Evolutionary conservation across 2,888 invertebrate species (phyloP).

Genomic region (Ecdyonurus torrentis): DNA sequence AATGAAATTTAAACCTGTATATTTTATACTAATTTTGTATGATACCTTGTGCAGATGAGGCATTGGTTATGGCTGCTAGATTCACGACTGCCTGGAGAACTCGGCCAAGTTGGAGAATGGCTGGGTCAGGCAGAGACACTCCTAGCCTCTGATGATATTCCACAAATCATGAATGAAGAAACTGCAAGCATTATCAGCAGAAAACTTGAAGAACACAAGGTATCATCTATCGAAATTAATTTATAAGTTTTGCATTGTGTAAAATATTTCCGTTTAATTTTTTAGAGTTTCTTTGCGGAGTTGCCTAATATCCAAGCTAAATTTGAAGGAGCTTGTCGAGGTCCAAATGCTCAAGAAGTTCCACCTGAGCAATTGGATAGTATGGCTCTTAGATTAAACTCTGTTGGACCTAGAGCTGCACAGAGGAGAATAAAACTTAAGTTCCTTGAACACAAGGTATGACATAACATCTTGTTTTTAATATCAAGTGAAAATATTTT

Average conservation of each 20-base stretch:
- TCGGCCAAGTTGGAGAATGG: conserved; percentile 74
- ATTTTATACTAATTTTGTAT: neutral
- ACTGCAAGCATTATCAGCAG: conserved; percentile 74
- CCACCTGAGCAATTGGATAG: conserved; percentile 65
- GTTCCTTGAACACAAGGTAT: conserved; percentile 78
- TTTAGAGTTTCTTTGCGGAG: conserved; percentile 63
- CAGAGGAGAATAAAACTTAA: conserved; percentile 72
- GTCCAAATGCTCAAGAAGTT: conserved; percentile 49
- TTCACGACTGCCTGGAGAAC: conserved; percentile 65
- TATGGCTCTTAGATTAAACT: conserved; percentile 60
- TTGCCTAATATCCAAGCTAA: conserved; percentile 58
- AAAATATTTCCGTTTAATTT: conserved; percentile 5
- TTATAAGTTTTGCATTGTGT: neutral
- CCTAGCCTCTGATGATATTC: conserved; percentile 65
- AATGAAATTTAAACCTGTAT: neutral
- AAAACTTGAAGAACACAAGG: conserved; percentile 75
- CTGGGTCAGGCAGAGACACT: conserved; percentile 71
- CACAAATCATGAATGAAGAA: conserved; percentile 70
- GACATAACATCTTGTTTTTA: conserved; percentile 6
- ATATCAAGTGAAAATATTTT: neutral
- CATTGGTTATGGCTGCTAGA: conserved; percentile 85
- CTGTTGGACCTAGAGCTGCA: conserved; percentile 56
- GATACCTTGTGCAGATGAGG: conserved; percentile 36
- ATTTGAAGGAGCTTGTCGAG: conserved; percentile 55
- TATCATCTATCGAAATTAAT: conserved; percentile 14